Percentiles rank a stretch among this genome's conserved stretches.
These are phyloP conservation scores for Anastrepha obliqua DNA, from an alignment of 1,140 invertebrate genomes.

Conservation along the genomic window DNA sequence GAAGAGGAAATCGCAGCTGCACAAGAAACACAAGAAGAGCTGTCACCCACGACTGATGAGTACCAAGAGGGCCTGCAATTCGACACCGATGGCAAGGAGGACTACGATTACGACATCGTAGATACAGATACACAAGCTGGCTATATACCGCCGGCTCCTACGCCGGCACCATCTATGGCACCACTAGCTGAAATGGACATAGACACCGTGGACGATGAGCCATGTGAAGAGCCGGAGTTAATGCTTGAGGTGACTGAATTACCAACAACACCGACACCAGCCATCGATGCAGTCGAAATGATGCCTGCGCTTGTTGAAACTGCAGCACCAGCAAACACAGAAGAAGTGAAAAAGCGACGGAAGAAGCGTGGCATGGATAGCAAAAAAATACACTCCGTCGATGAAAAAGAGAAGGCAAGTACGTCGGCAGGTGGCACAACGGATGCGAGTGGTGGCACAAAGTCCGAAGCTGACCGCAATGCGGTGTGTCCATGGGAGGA, in stretches of 20 bases:
- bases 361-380: slow-evolving; percentile 65
- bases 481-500: slow-evolving; percentile 93
- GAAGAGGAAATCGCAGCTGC: slow-evolving; percentile 53
- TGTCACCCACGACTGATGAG: slow-evolving; percentile 71
- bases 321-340: slow-evolving; percentile 54
- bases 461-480: slow-evolving; percentile 75
- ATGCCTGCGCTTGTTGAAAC: slow-evolving; percentile 48
- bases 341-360: slow-evolving; percentile 71
- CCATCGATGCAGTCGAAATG: slow-evolving; percentile 32
- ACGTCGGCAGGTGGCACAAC: slow-evolving; percentile 63
- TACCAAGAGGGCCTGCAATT: slow-evolving; percentile 70
- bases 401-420: slow-evolving; percentile 62
- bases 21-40: slow-evolving; percentile 60
- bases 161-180: slow-evolving; percentile 74
- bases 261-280: slow-evolving; percentile 33
- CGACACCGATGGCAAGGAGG: slow-evolving; percentile 63
- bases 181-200: slow-evolving; percentile 81
- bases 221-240: slow-evolving; percentile 61
- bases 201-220: slow-evolving; percentile 80
- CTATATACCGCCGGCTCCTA: slow-evolving; percentile 68
- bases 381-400: slow-evolving; percentile 65
- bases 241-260: slow-evolving; percentile 1
- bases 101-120: slow-evolving; percentile 64
- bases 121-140: slow-evolving; percentile 62
- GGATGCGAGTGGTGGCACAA: slow-evolving; percentile 59